Base-by-base conservation (phyloP, 2,888 invertebrate species). In the Ochropleura leucogaster region DNA sequence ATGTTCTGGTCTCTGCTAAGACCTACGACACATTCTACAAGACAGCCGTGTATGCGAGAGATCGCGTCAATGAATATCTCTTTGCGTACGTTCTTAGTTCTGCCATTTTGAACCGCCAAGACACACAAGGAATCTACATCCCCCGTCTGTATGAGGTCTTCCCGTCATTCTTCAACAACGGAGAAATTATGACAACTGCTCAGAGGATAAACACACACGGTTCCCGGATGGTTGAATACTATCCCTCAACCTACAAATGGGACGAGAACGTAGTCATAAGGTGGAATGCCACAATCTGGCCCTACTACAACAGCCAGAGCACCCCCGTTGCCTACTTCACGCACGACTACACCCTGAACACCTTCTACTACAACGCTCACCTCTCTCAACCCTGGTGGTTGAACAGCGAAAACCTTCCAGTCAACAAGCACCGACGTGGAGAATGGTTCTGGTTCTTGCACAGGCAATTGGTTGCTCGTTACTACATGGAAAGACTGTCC, bases 401-500 rank as follows among this genome's bases (percentile, higher is more conserved):
- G 89, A 96, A 97, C 77, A 97, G 97, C 72, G 93, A 96, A 20
- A 95, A 96, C 67, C 96, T 96, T 83, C 94, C 96, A 78, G 89
- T 97, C 68, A 89, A 94, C 57, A 97, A 97, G 85, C 97, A 97
- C 87, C 96, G 95, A 79, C 97, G 97, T 86, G 98, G 98, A 70
- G 97, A 97, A 93, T 93, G 95, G 75, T 97, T 97, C 93, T 97
- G 97, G 88, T 88, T 83, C 79, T 8, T 86, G 42, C 97, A 98
- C 88, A 98, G 98, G 89, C 98, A 98, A 92, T 87, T 98, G 18
- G 87, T 98, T 82, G 97, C 97, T 79, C 97, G 97, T 83, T 98
- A 98, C 93, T 97, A 98, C 90, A 96, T 98, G 94, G 98, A 98
- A 91, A 97, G 98, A 91, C 94, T 98, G 72, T 97, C 98, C 14